Evolutionary conservation across 2,113 vertebrate species (phyloP).

Genomic region (Syrmaticus mikado): DNA sequence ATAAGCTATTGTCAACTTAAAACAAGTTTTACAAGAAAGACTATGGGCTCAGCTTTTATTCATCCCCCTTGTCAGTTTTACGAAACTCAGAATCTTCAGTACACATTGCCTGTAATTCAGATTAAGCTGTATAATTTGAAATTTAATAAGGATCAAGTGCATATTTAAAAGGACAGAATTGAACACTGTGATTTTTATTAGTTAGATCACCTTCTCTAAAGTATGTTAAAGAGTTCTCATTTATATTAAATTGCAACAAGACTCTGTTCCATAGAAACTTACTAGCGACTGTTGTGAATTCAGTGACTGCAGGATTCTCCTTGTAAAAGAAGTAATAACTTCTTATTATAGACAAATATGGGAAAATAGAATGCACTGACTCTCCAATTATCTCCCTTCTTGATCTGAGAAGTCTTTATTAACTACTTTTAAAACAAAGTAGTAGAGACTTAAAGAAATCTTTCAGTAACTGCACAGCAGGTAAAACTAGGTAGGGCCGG

Average conservation of each 20-base stretch:
- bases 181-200: neutral
- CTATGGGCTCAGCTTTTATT: neutral
- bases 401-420: neutral
- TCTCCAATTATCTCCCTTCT: neutral
- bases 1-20: neutral
- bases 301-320: neutral
- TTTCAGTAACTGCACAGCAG: neutral
- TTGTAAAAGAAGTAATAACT: neutral
- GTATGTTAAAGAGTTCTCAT: neutral
- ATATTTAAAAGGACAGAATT: neutral
- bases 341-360: neutral
- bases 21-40: neutral
- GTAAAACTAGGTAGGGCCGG: neutral
- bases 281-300: neutral
- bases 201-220: rapidly evolving
- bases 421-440: neutral
- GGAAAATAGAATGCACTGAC: neutral
- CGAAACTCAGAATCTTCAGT: neutral
- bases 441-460: neutral
- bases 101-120: neutral
- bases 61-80: neutral
- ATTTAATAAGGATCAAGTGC: neutral
- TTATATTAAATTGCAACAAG: neutral
- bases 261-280: neutral
- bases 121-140: neutral